Evolutionary conservation across 2,113 vertebrate species (phyloP), one percentile per base, ranked within the genome.

Genomic region (Syrmaticus mikado): DNA sequence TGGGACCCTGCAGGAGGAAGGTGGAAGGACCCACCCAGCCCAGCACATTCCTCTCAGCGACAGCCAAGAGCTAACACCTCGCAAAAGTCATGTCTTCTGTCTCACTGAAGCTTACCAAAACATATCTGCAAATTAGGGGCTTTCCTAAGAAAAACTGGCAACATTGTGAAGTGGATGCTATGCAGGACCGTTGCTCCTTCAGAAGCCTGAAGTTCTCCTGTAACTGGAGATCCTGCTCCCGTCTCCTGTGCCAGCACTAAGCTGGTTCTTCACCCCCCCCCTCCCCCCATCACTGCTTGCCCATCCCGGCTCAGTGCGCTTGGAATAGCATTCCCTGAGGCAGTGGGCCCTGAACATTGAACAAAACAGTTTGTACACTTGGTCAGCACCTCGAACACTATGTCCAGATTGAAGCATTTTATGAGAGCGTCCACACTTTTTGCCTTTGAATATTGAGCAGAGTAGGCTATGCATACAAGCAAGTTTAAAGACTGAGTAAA

Each of bases 361-460:
- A 83, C 65, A 89, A 87, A 96, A 94, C 28, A 24, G 46, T 72
- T 43, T 83, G 92, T 94, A 85, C 65, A 24, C 38, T 72, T 52
- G 65, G 46, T 34, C 38, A 88, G 52, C 41, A 68, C 73, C 88
- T 65, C 77, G 88, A 92, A 83, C 82, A 60, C 70, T 43, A 27
- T 36, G 77, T 92, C 66, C 88, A 88, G 38, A 55, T 1, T 72
- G 25, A 90, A 84, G 76, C 41, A 57, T 46, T 88, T 90, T 21
- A 38, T 62, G 40, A 7, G 20, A 77, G 52, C 24, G 34, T 36
- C 71, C 74, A 90, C 3, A 73, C 9, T 43, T 82, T 73, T 76
- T 85, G 60, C 55, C 43, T 74, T 70, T 74, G 41, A 90, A 64
- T 43, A 83, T 38, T 24, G 25, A 85, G 64, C 28, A 73, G 40